Evolutionary conservation across 1,140 invertebrate species (phyloP).

Genomic region (Drosophila rhopaloa): DNA sequence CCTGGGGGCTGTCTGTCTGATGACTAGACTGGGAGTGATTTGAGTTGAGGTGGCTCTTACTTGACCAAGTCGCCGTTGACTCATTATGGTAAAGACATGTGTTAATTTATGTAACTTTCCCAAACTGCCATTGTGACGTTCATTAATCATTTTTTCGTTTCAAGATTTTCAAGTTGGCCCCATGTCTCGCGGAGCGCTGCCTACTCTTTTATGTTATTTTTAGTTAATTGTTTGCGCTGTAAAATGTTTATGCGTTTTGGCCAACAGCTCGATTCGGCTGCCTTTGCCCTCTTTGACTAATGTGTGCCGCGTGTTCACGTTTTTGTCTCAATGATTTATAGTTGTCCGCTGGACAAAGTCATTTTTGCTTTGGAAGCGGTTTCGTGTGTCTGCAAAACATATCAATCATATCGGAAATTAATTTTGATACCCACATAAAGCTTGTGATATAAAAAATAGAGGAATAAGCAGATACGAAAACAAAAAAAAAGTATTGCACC

Average conservation of each 20-base stretch:
- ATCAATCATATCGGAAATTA: conserved; percentile 78
- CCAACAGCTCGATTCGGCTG: conserved; percentile 52
- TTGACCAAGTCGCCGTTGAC: conserved; percentile 43
- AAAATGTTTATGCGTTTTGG: conserved; percentile 80
- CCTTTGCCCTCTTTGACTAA: conserved; percentile 78
- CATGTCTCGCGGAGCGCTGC: conserved; percentile 47
- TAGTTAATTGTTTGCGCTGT: conserved; percentile 81
- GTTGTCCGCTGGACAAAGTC: conserved; percentile 47
- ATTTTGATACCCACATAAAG: conserved; percentile 69
- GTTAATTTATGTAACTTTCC: conserved; percentile 83
- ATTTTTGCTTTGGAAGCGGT: conserved; percentile 55
- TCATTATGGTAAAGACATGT: conserved; percentile 79
- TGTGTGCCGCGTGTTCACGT: conserved; percentile 72
- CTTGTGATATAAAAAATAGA: conserved; percentile 18
- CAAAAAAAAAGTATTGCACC: conserved; percentile 23
- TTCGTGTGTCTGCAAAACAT: conserved; percentile 54
- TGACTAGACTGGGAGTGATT: conserved; percentile 7
- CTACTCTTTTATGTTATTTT: conserved; percentile 77
- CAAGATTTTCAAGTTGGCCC: conserved; percentile 33
- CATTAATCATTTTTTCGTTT: conserved; percentile 77
- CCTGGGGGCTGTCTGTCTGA: conserved; percentile 20
- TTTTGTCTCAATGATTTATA: conserved; percentile 73
- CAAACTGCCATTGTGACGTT: conserved; percentile 65
- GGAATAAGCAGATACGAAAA: conserved; percentile 8
- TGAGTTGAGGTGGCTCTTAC: conserved; percentile 21